A percentile compares a stretch with the other conserved stretches of the same genome.
Conservation (phyloP, 2,888 invertebrate genomes). For the Cheilosia pagana region DNA sequence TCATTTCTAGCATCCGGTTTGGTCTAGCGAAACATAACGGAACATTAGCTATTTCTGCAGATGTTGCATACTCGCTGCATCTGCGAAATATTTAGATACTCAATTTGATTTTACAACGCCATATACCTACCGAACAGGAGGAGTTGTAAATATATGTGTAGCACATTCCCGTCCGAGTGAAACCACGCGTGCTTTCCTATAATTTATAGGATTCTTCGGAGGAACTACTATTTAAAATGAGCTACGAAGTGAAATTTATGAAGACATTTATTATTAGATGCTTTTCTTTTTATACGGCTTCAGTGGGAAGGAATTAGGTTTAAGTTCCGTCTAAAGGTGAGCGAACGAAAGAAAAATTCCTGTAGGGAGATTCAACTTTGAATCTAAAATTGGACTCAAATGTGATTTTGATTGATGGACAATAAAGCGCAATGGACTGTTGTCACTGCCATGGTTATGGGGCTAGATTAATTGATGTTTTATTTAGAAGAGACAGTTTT, state of each 20-base stretch:
- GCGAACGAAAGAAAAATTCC: slow-evolving; percentile 18
- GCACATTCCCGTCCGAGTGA: not conserved
- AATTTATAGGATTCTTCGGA: slow-evolving; percentile 55
- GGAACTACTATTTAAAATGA: slow-evolving; percentile 39
- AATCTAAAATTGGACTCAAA: slow-evolving; percentile 56
- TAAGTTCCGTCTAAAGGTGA: slow-evolving; percentile 50
- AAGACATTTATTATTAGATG: slow-evolving; percentile 71
- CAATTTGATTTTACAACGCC: slow-evolving; percentile 17
- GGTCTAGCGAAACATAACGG: slow-evolving; percentile 52
- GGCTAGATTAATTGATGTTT: slow-evolving; percentile 57
- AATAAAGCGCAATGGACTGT: slow-evolving; percentile 61
- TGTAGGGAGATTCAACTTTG: slow-evolving; percentile 29
- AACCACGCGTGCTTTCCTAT: slow-evolving; percentile 38
- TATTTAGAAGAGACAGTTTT: slow-evolving; percentile 28
- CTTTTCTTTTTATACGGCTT: slow-evolving; percentile 14
- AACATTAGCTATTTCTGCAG: slow-evolving; percentile 55
- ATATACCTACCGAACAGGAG: not conserved
- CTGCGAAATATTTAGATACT: slow-evolving; percentile 32
- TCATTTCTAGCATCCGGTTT: slow-evolving; percentile 70
- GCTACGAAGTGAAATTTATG: slow-evolving; percentile 61
- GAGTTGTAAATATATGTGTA: not conserved
- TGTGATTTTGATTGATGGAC: slow-evolving; percentile 68
- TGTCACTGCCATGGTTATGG: slow-evolving; percentile 60
- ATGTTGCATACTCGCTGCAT: slow-evolving; percentile 69
- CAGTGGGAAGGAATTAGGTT: slow-evolving; percentile 11